These are phyloP conservation scores for Platygyra sinensis DNA, from an alignment of 64 coral and sea anemone species.

Conservation along the genomic window DNA sequence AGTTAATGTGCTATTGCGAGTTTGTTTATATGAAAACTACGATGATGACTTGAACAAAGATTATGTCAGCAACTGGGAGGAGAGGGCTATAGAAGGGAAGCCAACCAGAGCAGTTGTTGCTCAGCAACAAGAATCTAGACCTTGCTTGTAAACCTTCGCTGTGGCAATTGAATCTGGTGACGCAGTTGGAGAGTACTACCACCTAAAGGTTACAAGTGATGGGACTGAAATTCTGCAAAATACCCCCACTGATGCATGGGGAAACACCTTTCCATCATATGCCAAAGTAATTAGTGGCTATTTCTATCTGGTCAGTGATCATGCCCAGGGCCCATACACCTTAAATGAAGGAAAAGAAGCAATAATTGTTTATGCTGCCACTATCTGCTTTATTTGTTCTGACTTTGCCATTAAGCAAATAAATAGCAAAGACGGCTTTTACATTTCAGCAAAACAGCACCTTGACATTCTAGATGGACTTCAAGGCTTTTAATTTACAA, in stretches of 20 bases:
- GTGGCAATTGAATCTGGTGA: not conserved
- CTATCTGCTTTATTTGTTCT: constrained; percentile 24
- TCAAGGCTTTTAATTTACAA: constrained; percentile 36
- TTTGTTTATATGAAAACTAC: too few relatives aligned
- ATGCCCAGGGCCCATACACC: not conserved
- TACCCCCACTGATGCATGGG: not conserved
- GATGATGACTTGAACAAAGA: not conserved
- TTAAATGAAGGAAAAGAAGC: constrained; percentile 4
- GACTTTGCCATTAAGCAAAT: too few relatives aligned
- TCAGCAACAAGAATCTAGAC: not conserved
- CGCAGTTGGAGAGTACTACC: too few relatives aligned
- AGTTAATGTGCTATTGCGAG: too few relatives aligned
- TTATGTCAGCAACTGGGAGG: not conserved
- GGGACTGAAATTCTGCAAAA: too few relatives aligned
- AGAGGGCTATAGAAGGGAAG: not conserved
- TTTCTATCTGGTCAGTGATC: not conserved
- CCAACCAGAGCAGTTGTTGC: not conserved
- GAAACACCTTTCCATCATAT: not conserved
- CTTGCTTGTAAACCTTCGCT: not conserved
- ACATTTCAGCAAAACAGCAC: not conserved
- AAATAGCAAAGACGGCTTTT: not conserved
- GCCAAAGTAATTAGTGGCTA: constrained; percentile 9
- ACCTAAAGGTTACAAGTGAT: too few relatives aligned
- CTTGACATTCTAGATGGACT: constrained; percentile 42
- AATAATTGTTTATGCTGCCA: constrained; percentile 34